Evolutionary conservation across 2,113 vertebrate species (phyloP).

Genomic region (Zosterops lateralis): DNA sequence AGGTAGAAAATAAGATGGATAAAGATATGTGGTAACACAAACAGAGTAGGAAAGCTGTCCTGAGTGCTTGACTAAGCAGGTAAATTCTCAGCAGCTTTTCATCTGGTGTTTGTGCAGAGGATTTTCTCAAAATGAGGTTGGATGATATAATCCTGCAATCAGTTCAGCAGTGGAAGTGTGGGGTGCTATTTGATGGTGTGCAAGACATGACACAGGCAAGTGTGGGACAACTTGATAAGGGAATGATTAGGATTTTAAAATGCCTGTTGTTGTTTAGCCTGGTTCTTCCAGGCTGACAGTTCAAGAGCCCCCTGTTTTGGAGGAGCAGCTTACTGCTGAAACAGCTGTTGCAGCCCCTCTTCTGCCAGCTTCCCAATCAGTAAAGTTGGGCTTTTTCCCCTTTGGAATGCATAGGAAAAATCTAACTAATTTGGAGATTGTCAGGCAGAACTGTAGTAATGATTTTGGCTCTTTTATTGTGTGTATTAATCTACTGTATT

Average conservation of each 20-base stretch:
- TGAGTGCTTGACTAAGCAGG: background rate
- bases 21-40: background rate
- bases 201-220: background rate
- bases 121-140: background rate
- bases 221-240: background rate
- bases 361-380: background rate
- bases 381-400: background rate
- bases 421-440: background rate
- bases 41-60: background rate
- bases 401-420: background rate
- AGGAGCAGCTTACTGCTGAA: background rate
- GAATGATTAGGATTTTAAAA: background rate
- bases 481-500: background rate
- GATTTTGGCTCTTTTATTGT: background rate
- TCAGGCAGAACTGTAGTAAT: background rate
- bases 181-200: background rate
- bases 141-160: background rate
- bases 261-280: background rate
- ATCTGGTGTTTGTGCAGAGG: background rate
- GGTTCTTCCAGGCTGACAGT: background rate
- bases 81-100: constrained; percentile 9
- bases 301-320: background rate
- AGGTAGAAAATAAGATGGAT: background rate
- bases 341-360: background rate
- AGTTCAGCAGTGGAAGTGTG: background rate